Evolutionary conservation across 2,888 invertebrate genomes (phyloP).

Genomic region (Cephus spinipes): DNA sequence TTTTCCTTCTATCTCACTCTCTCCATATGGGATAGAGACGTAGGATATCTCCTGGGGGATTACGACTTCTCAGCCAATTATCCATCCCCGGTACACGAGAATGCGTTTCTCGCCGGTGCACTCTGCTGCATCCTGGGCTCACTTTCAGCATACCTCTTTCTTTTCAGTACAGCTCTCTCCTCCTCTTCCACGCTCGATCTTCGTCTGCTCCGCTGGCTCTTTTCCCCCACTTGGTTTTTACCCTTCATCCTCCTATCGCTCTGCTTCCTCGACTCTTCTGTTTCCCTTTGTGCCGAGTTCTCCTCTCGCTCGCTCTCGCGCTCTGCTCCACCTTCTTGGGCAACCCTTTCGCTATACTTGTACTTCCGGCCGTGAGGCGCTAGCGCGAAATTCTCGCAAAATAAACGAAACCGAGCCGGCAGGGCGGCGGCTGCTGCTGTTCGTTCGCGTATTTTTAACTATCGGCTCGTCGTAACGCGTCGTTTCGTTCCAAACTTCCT

Average conservation of each 20-base stretch:
- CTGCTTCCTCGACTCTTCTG: slow-evolving; percentile 17
- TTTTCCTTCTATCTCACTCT: background rate
- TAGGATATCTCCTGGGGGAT: background rate
- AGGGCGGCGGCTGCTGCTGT: background rate
- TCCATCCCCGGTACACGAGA: slow-evolving; percentile 33
- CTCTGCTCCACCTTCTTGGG: slow-evolving; percentile 17
- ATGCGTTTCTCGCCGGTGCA: slow-evolving; percentile 28
- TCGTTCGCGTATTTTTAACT: slow-evolving; percentile 45
- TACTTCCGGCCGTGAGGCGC: slow-evolving; percentile 57
- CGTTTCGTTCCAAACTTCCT: slow-evolving; percentile 50
- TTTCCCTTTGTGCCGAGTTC: slow-evolving; percentile 15
- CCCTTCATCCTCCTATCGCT: slow-evolving; percentile 15
- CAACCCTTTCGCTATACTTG: slow-evolving; percentile 50
- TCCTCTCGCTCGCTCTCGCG: slow-evolving; percentile 8
- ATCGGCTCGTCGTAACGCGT: slow-evolving; percentile 41
- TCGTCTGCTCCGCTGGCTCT: background rate
- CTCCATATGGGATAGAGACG: slow-evolving; percentile 1
- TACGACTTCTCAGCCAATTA: slow-evolving; percentile 33
- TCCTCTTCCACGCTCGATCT: slow-evolving; percentile 18
- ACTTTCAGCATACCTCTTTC: slow-evolving; percentile 29
- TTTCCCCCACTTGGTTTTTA: slow-evolving; percentile 4
- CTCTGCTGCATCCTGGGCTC: slow-evolving; percentile 15
- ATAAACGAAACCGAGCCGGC: slow-evolving; percentile 43
- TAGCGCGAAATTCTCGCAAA: slow-evolving; percentile 56
- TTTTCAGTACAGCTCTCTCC: slow-evolving; percentile 19